phyloP scores from a whole-genome alignment of 2,888 invertebrate genomes.

The Byasa hedistus region DNA sequence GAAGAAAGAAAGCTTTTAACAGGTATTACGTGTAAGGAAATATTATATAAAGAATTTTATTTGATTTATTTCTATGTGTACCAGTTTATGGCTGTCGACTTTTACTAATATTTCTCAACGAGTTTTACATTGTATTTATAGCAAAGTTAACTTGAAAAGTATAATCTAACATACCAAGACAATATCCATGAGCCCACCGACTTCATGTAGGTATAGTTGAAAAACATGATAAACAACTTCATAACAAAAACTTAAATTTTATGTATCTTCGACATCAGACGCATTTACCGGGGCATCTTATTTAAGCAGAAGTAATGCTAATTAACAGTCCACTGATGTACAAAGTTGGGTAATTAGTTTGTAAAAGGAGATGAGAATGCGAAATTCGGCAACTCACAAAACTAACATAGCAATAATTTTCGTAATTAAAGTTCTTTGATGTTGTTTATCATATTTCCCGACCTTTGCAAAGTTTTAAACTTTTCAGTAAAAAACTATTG shows the following conservation, averaged over 20 bases:
- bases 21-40: background rate
- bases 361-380: background rate
- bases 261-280: background rate
- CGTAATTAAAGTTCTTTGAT: constrained; percentile 3
- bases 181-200: too few relatives aligned
- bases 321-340: constrained; percentile 3
- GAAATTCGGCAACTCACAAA: background rate
- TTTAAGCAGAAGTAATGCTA: background rate
- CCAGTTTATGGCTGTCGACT: too few relatives aligned
- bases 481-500: background rate
- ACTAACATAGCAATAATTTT: background rate
- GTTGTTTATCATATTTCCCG: background rate
- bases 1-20: background rate
- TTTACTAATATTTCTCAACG: too few relatives aligned
- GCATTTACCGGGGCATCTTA: background rate
- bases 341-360: background rate
- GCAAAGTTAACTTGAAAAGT: too few relatives aligned
- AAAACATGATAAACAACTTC: too few relatives aligned
- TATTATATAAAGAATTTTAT: too few relatives aligned
- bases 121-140: too few relatives aligned
- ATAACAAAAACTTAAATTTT: too few relatives aligned
- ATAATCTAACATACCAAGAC: too few relatives aligned
- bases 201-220: too few relatives aligned
- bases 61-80: too few relatives aligned
- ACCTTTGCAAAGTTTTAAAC: background rate